Percentiles rank a stretch among this genome's conserved stretches.
Evolutionary conservation across 1,140 invertebrate species (phyloP).

Genomic region (Choristoneura fumiferana): DNA sequence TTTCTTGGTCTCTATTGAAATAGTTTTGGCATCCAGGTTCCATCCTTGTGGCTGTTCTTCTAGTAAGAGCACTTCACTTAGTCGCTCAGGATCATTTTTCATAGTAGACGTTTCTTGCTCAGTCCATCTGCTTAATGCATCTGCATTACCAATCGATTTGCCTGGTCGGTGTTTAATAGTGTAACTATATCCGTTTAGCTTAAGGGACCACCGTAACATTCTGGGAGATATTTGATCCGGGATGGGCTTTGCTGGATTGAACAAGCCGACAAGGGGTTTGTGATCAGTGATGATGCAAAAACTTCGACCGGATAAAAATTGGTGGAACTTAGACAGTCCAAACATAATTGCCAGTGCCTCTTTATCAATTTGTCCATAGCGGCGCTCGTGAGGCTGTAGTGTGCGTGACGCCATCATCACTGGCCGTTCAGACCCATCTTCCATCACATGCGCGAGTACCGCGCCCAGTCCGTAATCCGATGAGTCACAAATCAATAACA

Average conservation of each 20-base stretch:
- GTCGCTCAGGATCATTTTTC: not conserved
- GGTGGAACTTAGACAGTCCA: conserved; percentile 53
- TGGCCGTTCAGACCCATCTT: conserved; percentile 48
- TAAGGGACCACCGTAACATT: conserved; percentile 33
- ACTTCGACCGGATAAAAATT: conserved; percentile 46
- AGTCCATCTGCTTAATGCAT: conserved; percentile 20
- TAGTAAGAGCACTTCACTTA: conserved; percentile 6
- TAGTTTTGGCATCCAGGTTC: not conserved
- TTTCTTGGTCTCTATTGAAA: conserved; percentile 4
- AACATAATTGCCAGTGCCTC: conserved; percentile 67
- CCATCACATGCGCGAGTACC: conserved; percentile 2
- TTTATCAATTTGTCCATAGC: conserved; percentile 33
- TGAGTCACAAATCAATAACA: conserved; percentile 19
- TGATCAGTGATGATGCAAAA: conserved; percentile 30
- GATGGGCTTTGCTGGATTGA: conserved; percentile 18
- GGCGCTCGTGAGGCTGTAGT: conserved; percentile 22
- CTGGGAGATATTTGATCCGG: conserved; percentile 30
- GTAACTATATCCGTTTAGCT: conserved; percentile 33
- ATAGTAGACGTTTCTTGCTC: not conserved
- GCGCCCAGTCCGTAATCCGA: conserved; percentile 13
- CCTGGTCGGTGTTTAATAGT: conserved; percentile 28
- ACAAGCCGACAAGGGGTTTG: conserved; percentile 34
- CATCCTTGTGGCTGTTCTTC: conserved; percentile 2
- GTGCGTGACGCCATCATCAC: conserved; percentile 64
- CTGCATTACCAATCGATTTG: conserved; percentile 16